Evolutionary conservation across 2,113 vertebrate genomes (phyloP).

Genomic region (Mustela nigripes): DNA sequence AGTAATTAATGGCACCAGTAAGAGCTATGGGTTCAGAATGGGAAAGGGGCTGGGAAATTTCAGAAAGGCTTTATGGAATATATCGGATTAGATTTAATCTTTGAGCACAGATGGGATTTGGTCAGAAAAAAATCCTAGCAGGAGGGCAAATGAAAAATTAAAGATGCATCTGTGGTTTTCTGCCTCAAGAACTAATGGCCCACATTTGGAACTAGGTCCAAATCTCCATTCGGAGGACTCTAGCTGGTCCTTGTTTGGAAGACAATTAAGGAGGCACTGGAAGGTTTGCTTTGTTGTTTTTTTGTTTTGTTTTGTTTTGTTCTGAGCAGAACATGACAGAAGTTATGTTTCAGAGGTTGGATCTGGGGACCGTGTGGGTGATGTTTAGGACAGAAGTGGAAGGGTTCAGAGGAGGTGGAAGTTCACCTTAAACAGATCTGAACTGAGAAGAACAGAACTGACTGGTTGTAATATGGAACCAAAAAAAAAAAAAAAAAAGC

Average conservation of each 20-base stretch:
- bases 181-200: background rate
- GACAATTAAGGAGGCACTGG: background rate
- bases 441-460: background rate
- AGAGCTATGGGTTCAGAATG: background rate
- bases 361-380: background rate
- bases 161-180: constrained; percentile 42
- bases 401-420: background rate
- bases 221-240: constrained; percentile 47
- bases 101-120: background rate
- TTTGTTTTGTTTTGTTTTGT: background rate
- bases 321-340: background rate
- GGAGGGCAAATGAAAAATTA: constrained; percentile 14
- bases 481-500: background rate
- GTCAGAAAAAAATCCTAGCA: background rate
- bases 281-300: background rate
- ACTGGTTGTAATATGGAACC: accelerated
- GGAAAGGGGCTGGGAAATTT: background rate
- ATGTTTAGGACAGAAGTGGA: background rate
- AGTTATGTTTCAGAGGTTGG: background rate
- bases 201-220: constrained; percentile 19
- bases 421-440: background rate
- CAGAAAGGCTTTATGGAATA: background rate
- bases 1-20: background rate
- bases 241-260: background rate
- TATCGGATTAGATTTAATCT: background rate